Percentiles rank a stretch among this genome's conserved stretches.
phyloP scores from a whole-genome alignment of 2,888 invertebrate species.

The Folsomia candida region DNA sequence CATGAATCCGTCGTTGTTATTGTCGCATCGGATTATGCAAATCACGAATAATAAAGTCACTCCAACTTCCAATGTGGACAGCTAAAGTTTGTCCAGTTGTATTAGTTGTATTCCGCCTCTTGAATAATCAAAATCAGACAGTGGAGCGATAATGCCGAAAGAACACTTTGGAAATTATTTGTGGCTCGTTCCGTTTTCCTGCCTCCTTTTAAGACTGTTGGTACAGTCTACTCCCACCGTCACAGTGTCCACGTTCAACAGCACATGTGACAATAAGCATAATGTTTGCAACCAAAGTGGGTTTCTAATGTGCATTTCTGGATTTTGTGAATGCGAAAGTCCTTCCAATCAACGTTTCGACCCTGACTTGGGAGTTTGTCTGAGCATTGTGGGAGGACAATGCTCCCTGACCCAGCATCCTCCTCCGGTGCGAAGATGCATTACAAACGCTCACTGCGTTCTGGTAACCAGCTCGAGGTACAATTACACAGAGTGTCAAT shows the following conservation, averaged over 20 bases:
- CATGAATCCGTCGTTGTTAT: too few species aligned
- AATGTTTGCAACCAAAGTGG: constrained; percentile 24
- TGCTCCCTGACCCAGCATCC: constrained; percentile 15
- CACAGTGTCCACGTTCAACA: neutral
- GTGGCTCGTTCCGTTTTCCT: neutral
- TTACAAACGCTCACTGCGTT: constrained; percentile 34
- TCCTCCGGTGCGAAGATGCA: constrained; percentile 22
- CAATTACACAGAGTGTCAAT: constrained; percentile 38
- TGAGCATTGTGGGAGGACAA: constrained; percentile 37
- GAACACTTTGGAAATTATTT: neutral
- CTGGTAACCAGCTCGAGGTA: constrained; percentile 16
- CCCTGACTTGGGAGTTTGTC: constrained; percentile 14
- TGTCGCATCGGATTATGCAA: too few species aligned
- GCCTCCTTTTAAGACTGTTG: neutral
- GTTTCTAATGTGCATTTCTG: constrained; percentile 28
- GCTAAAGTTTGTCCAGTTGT: too few species aligned
- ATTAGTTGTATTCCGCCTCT: too few species aligned
- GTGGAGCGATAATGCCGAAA: too few species aligned
- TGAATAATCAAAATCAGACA: too few species aligned
- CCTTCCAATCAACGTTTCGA: constrained; percentile 40
- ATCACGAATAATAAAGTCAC: too few species aligned
- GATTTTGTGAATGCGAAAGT: constrained; percentile 40
- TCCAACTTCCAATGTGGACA: too few species aligned
- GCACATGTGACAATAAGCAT: constrained; percentile 10
- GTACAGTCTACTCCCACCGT: neutral